Evolutionary conservation across 1,140 invertebrate genomes (phyloP).

Genomic region (Bombus soroeensis): DNA sequence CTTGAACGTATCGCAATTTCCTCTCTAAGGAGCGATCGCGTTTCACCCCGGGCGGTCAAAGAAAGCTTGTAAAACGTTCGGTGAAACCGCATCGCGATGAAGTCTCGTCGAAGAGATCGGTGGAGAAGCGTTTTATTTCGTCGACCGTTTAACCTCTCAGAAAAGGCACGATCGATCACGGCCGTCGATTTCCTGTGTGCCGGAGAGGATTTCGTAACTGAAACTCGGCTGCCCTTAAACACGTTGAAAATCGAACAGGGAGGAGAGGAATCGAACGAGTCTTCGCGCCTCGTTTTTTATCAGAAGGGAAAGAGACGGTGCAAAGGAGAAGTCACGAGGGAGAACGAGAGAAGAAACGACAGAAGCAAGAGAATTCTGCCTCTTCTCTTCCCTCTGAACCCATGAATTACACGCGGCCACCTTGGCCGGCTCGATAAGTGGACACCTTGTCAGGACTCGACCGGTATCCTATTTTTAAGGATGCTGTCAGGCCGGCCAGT

Average conservation of each 20-base stretch:
- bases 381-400: conserved; percentile 7
- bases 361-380: neutral
- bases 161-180: neutral
- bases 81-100: conserved; percentile 31
- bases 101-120: conserved; percentile 20
- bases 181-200: neutral
- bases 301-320: neutral
- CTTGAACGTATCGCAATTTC: conserved; percentile 16
- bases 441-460: conserved; percentile 35
- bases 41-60: conserved; percentile 11
- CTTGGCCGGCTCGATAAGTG: conserved; percentile 27
- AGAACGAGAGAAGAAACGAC: neutral
- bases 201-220: conserved; percentile 19
- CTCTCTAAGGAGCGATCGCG: conserved; percentile 27
- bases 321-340: neutral
- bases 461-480: conserved; percentile 38
- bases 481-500: conserved; percentile 34
- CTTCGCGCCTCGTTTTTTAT: neutral
- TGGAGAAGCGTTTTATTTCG: neutral
- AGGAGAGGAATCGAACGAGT: neutral
- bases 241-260: neutral
- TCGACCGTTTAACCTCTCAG: neutral
- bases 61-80: conserved; percentile 18
- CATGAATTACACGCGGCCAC: conserved; percentile 31
- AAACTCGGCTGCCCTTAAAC: neutral